Evolutionary conservation across 2,797 vertebrate genomes (phyloP).

Genomic region (Psittacula derbiana): DNA sequence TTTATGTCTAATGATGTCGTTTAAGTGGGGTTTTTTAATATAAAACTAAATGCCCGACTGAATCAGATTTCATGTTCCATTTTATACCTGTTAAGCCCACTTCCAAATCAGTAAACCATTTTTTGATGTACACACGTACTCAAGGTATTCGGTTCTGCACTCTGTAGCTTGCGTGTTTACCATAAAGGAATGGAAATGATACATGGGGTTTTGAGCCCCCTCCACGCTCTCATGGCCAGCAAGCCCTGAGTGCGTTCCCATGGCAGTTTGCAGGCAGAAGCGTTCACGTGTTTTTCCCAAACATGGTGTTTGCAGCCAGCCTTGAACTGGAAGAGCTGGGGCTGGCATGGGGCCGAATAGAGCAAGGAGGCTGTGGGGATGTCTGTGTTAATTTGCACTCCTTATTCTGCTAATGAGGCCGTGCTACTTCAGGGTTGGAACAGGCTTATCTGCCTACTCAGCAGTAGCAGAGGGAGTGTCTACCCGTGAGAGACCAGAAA

Average conservation of each 20-base stretch:
- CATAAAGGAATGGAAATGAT: neutral
- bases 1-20: neutral
- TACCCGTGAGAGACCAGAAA: neutral
- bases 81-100: neutral
- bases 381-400: neutral
- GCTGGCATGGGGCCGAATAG: neutral
- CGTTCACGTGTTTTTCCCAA: fast-evolving
- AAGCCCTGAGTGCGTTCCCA: fast-evolving
- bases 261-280: neutral
- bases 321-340: neutral
- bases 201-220: neutral
- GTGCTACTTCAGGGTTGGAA: neutral
- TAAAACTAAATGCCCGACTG: neutral
- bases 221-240: neutral
- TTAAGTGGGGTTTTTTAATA: neutral
- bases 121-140: neutral
- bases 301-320: neutral
- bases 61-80: neutral
- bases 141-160: neutral
- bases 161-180: neutral
- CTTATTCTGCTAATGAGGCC: neutral
- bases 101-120: neutral
- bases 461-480: neutral
- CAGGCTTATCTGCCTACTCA: neutral
- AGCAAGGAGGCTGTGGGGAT: fast-evolving